Evolutionary conservation across 2,888 invertebrate species (phyloP).

Genomic region (Tinea trinotella): DNA sequence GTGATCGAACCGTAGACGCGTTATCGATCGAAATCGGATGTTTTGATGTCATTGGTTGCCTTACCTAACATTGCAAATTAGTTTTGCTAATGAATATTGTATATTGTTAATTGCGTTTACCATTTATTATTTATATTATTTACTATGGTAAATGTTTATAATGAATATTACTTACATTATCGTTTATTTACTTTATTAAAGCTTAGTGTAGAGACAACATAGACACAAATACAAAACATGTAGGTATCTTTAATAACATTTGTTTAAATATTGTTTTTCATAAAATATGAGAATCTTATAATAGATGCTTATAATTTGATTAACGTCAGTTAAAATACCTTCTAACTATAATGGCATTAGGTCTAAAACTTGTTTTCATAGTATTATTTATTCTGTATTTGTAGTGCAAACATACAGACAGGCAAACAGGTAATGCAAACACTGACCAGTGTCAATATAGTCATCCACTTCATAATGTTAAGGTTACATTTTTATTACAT

Average conservation of each 20-base stretch:
- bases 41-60: neutral
- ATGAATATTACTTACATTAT: too few relatives aligned
- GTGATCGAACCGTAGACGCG: slow-evolving; percentile 1
- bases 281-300: neutral
- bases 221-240: too few relatives aligned
- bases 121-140: too few relatives aligned
- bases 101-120: neutral
- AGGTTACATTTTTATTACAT: slow-evolving; percentile 9
- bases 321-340: neutral
- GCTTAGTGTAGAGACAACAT: too few relatives aligned
- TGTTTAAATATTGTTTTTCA: too few relatives aligned
- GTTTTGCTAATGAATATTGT: neutral
- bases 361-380: neutral
- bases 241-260: too few relatives aligned
- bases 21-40: slow-evolving; percentile 3
- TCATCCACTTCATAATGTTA: slow-evolving; percentile 11
- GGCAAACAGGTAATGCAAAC: neutral
- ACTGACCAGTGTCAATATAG: slow-evolving; percentile 11
- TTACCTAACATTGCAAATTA: neutral
- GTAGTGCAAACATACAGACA: neutral
- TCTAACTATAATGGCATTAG: neutral
- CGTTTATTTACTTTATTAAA: too few relatives aligned
- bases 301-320: neutral
- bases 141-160: too few relatives aligned
- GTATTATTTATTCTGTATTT: neutral